These are phyloP conservation scores for Dryobates pubescens DNA, from an alignment of 2,797 vertebrate species.

Conservation along the genomic window DNA sequence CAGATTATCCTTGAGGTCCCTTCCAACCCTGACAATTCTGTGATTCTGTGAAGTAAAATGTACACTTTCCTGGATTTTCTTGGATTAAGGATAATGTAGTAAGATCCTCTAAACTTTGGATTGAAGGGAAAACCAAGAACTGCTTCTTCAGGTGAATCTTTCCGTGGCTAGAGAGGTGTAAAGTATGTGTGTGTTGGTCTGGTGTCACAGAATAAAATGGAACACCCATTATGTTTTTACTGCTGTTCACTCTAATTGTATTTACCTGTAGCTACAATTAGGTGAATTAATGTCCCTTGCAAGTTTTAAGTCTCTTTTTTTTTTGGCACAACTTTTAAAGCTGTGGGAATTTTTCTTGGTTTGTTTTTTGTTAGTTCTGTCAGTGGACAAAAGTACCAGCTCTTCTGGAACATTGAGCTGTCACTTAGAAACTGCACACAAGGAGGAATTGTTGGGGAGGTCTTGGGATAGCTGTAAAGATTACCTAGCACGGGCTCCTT, in stretches of 20 bases:
- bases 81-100: not conserved
- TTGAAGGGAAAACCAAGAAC: not conserved
- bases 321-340: not conserved
- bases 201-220: not conserved
- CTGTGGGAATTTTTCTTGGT: not conserved
- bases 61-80: not conserved
- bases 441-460: not conserved
- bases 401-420: not conserved
- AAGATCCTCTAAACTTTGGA: not conserved
- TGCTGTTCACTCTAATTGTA: not conserved
- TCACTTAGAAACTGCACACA: not conserved
- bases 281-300: slow-evolving; percentile 4
- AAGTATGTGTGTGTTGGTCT: not conserved
- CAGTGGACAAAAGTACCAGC: not conserved
- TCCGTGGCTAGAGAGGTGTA: not conserved
- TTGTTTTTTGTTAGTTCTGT: not conserved
- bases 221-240: not conserved
- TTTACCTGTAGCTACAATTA: slow-evolving; percentile 2
- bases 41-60: not conserved
- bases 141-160: not conserved
- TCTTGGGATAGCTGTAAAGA: not conserved
- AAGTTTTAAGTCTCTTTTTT: not conserved
- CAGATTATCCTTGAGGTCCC: no score
- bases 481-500: not conserved
- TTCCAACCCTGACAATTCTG: no score